Evolutionary conservation across 1,140 invertebrate species (phyloP).

Genomic region (Pissodes strobi): DNA sequence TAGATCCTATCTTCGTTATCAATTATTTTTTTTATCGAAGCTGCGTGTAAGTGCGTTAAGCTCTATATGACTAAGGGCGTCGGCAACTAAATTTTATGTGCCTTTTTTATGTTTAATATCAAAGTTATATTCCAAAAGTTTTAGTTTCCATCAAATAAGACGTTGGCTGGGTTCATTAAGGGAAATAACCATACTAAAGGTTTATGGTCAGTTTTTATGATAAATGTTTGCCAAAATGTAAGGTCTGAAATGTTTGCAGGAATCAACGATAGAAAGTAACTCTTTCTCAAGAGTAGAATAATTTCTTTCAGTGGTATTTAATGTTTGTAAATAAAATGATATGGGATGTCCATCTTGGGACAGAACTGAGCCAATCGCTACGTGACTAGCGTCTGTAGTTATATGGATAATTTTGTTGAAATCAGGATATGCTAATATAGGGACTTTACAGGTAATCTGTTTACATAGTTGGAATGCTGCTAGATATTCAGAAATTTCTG

Average conservation of each 20-base stretch:
- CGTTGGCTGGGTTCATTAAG: too few relatives aligned
- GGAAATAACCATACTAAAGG: too few relatives aligned
- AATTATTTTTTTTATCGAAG: too few relatives aligned
- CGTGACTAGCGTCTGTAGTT: background rate
- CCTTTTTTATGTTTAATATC: too few relatives aligned
- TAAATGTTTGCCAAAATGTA: too few relatives aligned
- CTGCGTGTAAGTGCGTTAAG: too few relatives aligned
- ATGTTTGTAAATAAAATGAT: background rate
- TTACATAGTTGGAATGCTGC: constrained; percentile 2
- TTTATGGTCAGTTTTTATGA: too few relatives aligned
- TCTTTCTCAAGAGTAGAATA: constrained; percentile 37
- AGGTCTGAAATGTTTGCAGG: background rate
- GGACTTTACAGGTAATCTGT: background rate
- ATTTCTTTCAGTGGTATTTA: constrained; percentile 29
- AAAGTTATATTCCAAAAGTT: too few relatives aligned
- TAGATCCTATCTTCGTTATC: too few relatives aligned
- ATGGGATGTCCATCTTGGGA: background rate
- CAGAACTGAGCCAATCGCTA: background rate
- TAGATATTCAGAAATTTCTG: background rate
- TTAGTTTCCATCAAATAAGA: too few relatives aligned
- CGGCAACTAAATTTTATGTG: too few relatives aligned
- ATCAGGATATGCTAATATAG: constrained; percentile 6
- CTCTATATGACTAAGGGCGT: too few relatives aligned
- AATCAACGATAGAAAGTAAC: background rate
- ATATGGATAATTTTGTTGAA: constrained; percentile 9